phyloP scores from a whole-genome alignment of 2,797 vertebrate species.

The Lerista edwardsae region DNA sequence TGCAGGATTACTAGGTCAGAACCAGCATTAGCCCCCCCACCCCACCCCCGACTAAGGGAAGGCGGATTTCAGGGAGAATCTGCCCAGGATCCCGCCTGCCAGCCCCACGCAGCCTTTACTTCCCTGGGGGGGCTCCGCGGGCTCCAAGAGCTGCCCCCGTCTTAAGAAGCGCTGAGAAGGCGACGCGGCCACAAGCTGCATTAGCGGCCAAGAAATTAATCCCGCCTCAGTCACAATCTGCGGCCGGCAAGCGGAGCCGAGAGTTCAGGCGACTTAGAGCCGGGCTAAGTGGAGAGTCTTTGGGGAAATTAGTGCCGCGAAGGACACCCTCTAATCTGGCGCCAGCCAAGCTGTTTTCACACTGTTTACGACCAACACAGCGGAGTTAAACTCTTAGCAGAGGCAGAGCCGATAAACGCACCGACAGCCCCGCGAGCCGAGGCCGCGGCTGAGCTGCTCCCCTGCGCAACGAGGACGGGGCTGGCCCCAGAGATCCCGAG shows the following conservation, averaged over 20 bases:
- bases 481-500: not conserved
- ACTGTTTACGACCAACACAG: not conserved
- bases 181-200: not conserved
- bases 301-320: not conserved
- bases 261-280: not conserved
- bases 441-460: not conserved
- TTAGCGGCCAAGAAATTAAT: not conserved
- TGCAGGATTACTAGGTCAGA: not conserved
- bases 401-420: not conserved
- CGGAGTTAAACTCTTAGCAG: not conserved
- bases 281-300: not conserved
- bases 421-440: not conserved
- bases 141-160: not conserved
- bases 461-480: not conserved
- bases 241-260: not conserved
- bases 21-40: too few species aligned
- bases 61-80: not conserved
- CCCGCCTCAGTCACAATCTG: not conserved
- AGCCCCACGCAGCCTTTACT: not conserved
- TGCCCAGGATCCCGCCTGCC: not conserved
- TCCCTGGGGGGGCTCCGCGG: not conserved
- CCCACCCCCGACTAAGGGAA: not conserved
- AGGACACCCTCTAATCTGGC: not conserved
- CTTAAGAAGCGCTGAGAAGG: not conserved
- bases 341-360: conserved; percentile 3